Percentiles rank a stretch among this genome's conserved stretches.
phyloP scores from a whole-genome alignment of 1,140 invertebrate species.

The Rhizoglyphus robini region DNA sequence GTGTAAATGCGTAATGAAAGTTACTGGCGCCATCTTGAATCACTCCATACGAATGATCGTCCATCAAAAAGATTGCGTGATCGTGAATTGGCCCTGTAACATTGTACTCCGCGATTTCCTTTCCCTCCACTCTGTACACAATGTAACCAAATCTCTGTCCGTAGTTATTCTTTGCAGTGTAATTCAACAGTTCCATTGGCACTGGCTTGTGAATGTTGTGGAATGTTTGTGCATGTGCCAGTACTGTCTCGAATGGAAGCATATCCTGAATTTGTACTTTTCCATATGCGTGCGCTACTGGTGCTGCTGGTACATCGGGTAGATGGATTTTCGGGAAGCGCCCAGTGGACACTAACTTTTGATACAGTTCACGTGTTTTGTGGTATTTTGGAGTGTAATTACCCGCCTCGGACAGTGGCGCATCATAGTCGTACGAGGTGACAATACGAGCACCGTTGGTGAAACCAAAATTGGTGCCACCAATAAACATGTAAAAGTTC shows the following conservation, averaged over 20 bases:
- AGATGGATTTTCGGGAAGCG: neutral
- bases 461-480: slow-evolving; percentile 25
- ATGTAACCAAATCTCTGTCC: slow-evolving; percentile 12
- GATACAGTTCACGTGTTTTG: slow-evolving; percentile 34
- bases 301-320: neutral
- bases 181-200: slow-evolving; percentile 6
- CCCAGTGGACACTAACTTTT: neutral
- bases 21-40: neutral
- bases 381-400: slow-evolving; percentile 37
- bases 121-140: neutral
- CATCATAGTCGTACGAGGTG: slow-evolving; percentile 42
- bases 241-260: neutral
- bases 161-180: neutral
- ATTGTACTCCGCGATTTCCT: neutral
- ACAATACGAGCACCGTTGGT: slow-evolving; percentile 28
- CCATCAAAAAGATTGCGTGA: neutral
- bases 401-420: slow-evolving; percentile 39
- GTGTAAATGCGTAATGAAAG: slow-evolving; percentile 8
- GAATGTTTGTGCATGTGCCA: neutral
- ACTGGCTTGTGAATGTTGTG: neutral
- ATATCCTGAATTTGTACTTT: neutral
- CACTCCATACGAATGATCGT: neutral
- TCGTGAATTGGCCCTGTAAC: neutral
- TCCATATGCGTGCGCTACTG: neutral
- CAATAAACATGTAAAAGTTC: slow-evolving; percentile 30